These are phyloP conservation scores for Gavia stellata DNA, from an alignment of 2,113 vertebrate species.

Conservation along the genomic window DNA sequence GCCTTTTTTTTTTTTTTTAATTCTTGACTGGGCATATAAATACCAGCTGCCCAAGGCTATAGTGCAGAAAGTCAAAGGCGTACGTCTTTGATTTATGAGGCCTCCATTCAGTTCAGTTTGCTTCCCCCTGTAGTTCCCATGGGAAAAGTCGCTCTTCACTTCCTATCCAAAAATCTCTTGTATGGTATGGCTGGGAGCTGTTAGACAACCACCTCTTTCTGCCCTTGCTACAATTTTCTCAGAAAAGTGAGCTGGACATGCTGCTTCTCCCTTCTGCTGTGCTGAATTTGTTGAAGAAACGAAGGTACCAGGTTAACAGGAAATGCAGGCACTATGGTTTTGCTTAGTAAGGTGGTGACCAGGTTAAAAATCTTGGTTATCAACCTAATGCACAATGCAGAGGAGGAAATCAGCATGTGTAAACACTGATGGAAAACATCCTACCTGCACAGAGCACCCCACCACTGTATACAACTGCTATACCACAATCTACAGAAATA, in stretches of 20 bases:
- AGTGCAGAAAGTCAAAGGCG: background rate
- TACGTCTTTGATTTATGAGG: slow-evolving; percentile 15
- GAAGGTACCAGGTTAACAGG: background rate
- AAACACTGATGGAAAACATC: background rate
- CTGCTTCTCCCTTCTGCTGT: background rate
- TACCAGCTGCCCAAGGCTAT: background rate
- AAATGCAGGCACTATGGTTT: background rate
- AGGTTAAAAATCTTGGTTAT: background rate
- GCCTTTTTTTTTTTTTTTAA: background rate
- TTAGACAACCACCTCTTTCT: background rate
- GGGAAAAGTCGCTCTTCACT: slow-evolving; percentile 15
- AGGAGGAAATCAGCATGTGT: background rate
- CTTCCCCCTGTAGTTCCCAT: slow-evolving; percentile 27
- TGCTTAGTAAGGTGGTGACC: background rate
- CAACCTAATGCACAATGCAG: background rate
- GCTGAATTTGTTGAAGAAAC: background rate
- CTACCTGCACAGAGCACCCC: background rate
- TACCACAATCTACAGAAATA: background rate
- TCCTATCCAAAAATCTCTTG: background rate
- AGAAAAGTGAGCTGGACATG: background rate
- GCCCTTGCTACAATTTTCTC: background rate
- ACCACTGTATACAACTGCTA: background rate
- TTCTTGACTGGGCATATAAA: background rate
- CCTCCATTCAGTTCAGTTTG: background rate
- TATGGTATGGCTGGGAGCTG: background rate